Percentiles rank a stretch among this genome's conserved stretches.
Evolutionary conservation across 2,797 vertebrate species (phyloP).

Genomic region (Lagodon rhomboides): DNA sequence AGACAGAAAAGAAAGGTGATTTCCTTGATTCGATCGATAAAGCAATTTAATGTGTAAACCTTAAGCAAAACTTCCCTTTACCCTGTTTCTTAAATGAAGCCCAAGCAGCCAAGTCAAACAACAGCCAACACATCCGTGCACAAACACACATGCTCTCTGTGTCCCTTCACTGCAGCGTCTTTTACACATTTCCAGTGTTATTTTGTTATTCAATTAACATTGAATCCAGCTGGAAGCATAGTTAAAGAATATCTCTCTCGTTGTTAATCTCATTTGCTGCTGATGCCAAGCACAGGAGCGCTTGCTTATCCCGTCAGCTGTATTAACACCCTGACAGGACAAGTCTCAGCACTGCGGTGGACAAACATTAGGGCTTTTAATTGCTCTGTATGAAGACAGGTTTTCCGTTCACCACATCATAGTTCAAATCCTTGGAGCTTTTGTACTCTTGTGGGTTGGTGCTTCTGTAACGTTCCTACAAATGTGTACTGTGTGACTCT

Average conservation of each 20-base stretch:
- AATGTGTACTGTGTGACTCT: not conserved
- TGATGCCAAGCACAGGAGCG: slow-evolving; percentile 12
- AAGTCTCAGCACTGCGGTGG: not conserved
- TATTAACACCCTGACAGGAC: slow-evolving; percentile 19
- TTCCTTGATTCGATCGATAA: not conserved
- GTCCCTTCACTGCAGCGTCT: not conserved
- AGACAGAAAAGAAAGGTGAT: not conserved
- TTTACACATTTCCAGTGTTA: not conserved
- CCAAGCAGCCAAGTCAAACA: not conserved
- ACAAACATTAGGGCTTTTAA: slow-evolving; percentile 5
- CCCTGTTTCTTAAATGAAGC: not conserved
- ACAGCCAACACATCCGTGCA: not conserved
- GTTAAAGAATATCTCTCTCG: not conserved
- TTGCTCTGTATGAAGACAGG: slow-evolving; percentile 20
- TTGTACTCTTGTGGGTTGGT: not conserved
- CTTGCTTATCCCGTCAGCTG: slow-evolving; percentile 17
- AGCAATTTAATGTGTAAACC: not conserved
- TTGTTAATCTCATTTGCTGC: slow-evolving; percentile 29
- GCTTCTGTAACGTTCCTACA: not conserved
- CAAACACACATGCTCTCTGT: not conserved
- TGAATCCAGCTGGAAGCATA: not conserved
- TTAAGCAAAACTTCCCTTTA: not conserved
- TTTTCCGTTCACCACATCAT: slow-evolving; percentile 8
- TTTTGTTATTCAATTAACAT: not conserved
- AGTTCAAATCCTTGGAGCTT: not conserved